These are phyloP conservation scores for Halichondria panicea DNA, from an alignment of 37 sponge, comb jelly and placozoan genomes.

Conservation along the genomic window DNA sequence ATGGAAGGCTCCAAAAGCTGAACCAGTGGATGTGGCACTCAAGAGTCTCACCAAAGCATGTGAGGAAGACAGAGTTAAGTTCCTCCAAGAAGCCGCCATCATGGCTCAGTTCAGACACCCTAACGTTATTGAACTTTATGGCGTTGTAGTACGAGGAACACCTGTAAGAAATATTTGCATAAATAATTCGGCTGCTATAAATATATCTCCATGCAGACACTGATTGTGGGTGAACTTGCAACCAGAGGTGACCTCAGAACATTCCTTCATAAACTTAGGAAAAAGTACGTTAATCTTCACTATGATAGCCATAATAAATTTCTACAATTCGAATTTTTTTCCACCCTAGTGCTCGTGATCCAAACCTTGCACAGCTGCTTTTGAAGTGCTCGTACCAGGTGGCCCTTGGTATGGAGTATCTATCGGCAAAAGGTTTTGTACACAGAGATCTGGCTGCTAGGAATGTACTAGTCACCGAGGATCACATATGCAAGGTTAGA, in stretches of 20 bases:
- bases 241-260: too few species aligned
- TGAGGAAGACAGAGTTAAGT: slow-evolving; percentile 3
- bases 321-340: too few species aligned
- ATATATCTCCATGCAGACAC: too few species aligned
- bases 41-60: not conserved
- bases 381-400: slow-evolving; percentile 1
- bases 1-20: not conserved
- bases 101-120: slow-evolving; percentile 6
- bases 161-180: too few species aligned
- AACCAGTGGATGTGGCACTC: not conserved
- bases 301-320: too few species aligned
- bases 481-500: slow-evolving; percentile 24
- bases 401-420: slow-evolving; percentile 2
- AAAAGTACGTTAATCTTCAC: too few species aligned
- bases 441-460: not conserved
- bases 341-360: too few species aligned
- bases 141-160: not conserved
- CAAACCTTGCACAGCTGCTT: too few species aligned
- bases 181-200: too few species aligned
- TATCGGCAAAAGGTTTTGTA: not conserved
- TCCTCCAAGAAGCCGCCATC: slow-evolving; percentile 17
- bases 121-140: not conserved
- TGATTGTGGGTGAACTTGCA: too few species aligned
- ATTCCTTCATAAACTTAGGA: too few species aligned
- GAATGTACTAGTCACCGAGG: slow-evolving; percentile 8